phyloP scores from a whole-genome alignment of 2,113 vertebrate species.

The Xiphorhynchus elegans region DNA sequence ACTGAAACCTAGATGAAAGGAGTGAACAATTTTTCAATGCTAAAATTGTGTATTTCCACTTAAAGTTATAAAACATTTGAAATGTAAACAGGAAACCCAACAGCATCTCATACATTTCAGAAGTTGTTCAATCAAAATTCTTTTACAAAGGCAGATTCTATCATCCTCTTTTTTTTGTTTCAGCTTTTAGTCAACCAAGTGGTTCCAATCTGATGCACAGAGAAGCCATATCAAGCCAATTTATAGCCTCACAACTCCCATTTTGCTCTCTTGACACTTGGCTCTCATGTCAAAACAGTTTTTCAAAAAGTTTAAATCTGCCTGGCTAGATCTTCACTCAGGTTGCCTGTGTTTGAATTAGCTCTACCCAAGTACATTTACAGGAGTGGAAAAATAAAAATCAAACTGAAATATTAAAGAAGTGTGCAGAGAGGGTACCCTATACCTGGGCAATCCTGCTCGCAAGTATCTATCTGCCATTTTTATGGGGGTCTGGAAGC shows the following conservation, averaged over 20 bases:
- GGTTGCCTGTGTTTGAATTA: background rate
- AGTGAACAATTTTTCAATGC: background rate
- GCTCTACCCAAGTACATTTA: background rate
- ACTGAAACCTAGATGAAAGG: background rate
- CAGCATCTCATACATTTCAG: background rate
- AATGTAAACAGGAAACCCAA: constrained; percentile 48
- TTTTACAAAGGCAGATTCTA: background rate
- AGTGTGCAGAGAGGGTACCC: background rate
- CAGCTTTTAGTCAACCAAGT: background rate
- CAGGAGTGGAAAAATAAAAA: background rate
- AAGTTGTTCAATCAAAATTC: background rate
- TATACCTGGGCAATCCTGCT: background rate
- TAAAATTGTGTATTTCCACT: background rate
- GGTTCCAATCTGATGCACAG: background rate
- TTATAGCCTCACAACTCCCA: background rate
- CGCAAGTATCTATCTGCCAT: background rate
- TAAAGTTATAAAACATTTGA: background rate
- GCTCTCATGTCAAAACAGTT: background rate
- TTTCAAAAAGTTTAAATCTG: background rate
- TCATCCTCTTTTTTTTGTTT: background rate
- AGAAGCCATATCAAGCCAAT: background rate
- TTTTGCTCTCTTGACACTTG: constrained; percentile 17
- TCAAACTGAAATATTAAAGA: background rate
- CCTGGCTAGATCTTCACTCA: background rate
- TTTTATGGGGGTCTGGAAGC: background rate